Evolutionary conservation across 1,140 invertebrate genomes (phyloP).

Genomic region (Meloidogyne exigua): DNA sequence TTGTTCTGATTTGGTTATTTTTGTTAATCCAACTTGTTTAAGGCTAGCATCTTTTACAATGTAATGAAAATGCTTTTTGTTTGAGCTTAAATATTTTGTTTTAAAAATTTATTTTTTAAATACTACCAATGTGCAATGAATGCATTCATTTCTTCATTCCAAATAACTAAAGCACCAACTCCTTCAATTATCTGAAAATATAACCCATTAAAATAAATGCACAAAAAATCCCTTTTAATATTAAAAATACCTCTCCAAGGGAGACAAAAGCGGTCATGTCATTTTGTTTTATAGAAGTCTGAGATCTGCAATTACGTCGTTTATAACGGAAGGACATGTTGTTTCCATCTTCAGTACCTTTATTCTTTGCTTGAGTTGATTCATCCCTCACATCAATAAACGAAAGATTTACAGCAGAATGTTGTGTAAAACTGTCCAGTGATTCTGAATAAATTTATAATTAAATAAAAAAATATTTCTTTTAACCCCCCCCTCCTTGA

Average conservation of each 20-base stretch:
- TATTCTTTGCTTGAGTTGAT: not conserved
- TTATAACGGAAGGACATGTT: not conserved
- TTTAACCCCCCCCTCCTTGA: too few species aligned
- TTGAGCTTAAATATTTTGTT: constrained; percentile 22
- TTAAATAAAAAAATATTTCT: too few species aligned
- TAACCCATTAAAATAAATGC: not conserved
- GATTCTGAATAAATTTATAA: not conserved
- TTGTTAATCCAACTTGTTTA: constrained; percentile 34
- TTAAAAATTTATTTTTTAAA: not conserved
- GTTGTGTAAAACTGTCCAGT: not conserved
- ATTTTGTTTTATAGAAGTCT: constrained; percentile 16
- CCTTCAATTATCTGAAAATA: constrained; percentile 8
- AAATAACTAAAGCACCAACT: constrained; percentile 18
- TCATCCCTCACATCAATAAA: not conserved
- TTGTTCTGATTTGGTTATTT: constrained; percentile 14
- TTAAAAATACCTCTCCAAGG: not conserved
- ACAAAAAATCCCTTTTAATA: not conserved
- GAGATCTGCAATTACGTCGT: not conserved
- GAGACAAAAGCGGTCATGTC: constrained; percentile 12
- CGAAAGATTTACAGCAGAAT: not conserved
- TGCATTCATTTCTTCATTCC: constrained; percentile 19
- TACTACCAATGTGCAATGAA: constrained; percentile 12
- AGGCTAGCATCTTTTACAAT: constrained; percentile 46
- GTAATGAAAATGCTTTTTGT: constrained; percentile 23
- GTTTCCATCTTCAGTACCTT: not conserved